Evolutionary conservation across 1,140 invertebrate species (phyloP), one percentile per base, ranked within the genome.

Genomic region (Steinernema khuongi): DNA sequence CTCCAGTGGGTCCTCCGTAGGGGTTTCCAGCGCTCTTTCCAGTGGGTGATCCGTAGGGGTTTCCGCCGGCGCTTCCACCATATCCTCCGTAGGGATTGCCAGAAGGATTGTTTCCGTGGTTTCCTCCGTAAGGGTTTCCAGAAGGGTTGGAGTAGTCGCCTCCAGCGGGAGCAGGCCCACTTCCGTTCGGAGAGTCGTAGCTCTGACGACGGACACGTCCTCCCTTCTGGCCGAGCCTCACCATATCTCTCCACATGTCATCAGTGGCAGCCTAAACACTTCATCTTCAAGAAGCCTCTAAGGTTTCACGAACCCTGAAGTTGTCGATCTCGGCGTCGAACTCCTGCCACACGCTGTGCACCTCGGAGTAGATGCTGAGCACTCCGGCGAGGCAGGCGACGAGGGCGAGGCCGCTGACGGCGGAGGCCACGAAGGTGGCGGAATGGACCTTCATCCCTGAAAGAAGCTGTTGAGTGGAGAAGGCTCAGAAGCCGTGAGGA

Each of bases 371-470:
- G 70, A 78, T 78, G 67, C 36, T 70, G 1, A 69, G 66, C 68
- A 78, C 72, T n/a, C 71, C 67, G 26, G 78, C 32, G 43, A 78
- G 72, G 41, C 77, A 78, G 1, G 67, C 76, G 43, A 74, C 70
- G 28, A 78, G 44, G 0, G 76, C 68, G 67, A 68, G 50, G 4
- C 69, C 76, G 26, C 73, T 72, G 43, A 78, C 26, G 28, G 73
- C 67, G 22, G 77, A 71, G 14, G 77, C 77, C 22, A 74, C 68
- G 29, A 76, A 74, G 18, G 73, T 75, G 1, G 72, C 77, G n/a
- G 72, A 74, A 41, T 78, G 73, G 0, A 78, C 77, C 33, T 79
- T 74, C 77, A 78, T 78, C 31, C 68, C 76, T 76, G 67, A 19
- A 77, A 41, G 36, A 22, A 60, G 26, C 11, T 60, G 50, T 22